Conservation (phyloP, 1,140 invertebrate genomes). For the Nymphalis io region DNA sequence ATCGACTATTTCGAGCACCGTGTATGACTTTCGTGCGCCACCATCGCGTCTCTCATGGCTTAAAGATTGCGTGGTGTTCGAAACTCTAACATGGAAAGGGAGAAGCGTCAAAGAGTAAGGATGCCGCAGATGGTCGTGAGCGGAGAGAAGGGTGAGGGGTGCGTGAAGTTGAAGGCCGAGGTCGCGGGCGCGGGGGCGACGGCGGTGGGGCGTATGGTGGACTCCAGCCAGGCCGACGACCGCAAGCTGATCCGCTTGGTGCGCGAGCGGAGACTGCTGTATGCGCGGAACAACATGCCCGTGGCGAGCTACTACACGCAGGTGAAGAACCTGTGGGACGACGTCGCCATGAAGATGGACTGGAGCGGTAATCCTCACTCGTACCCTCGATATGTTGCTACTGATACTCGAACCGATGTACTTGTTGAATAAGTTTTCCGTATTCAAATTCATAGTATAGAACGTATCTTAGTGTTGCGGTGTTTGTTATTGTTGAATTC, state of each 20-base stretch:
- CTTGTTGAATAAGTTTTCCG: no score
- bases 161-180: constrained; percentile 1
- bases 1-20: not conserved
- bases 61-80: not conserved
- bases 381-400: no score
- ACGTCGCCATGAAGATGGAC: constrained; percentile 63
- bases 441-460: no score
- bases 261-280: constrained; percentile 61
- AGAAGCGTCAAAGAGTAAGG: constrained; percentile 25
- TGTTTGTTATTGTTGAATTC: no score
- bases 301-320: constrained; percentile 69
- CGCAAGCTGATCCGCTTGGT: constrained; percentile 65
- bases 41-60: not conserved
- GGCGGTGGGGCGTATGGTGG: constrained; percentile 60
- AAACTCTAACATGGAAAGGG: constrained; percentile 10
- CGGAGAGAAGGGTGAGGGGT: constrained; percentile 10
- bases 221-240: constrained; percentile 69
- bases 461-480: no score
- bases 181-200: constrained; percentile 8
- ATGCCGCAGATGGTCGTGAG: constrained; percentile 20
- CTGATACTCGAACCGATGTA: no score
- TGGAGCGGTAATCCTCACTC: constrained; percentile 57
- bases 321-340: constrained; percentile 62
- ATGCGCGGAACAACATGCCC: constrained; percentile 71
- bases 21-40: not conserved